Conservation (phyloP, 2,113 vertebrate genomes). For the Dicentrarchus labrax region DNA sequence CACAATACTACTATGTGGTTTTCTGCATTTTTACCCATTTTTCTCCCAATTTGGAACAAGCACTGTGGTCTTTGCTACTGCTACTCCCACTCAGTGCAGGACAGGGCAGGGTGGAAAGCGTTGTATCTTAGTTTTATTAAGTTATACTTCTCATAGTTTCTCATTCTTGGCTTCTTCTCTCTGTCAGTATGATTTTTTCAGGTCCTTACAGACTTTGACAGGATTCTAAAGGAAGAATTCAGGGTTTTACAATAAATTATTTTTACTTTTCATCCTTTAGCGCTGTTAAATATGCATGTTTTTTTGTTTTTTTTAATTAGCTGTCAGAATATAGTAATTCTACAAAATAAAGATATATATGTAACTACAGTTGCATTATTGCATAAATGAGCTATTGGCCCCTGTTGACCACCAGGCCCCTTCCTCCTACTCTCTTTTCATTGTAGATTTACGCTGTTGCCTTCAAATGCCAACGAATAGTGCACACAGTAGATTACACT, state of each 20-base stretch:
- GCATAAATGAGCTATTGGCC: too few relatives aligned
- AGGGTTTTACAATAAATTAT: neutral
- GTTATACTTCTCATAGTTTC: neutral
- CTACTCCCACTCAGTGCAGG: slow-evolving; percentile 36
- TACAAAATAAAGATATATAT: neutral
- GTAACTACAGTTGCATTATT: neutral
- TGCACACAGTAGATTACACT: neutral
- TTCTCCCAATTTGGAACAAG: slow-evolving; percentile 12
- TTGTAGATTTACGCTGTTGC: neutral
- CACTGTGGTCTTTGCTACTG: slow-evolving; percentile 18
- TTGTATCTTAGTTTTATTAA: neutral
- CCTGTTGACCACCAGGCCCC: neutral
- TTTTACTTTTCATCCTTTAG: neutral
- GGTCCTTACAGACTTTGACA: neutral
- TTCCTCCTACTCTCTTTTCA: neutral
- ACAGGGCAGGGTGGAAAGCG: neutral
- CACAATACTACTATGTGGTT: slow-evolving; percentile 3
- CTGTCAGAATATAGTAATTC: neutral
- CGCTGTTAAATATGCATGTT: neutral
- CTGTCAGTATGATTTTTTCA: neutral
- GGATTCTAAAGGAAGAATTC: neutral
- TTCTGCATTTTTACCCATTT: slow-evolving; percentile 35
- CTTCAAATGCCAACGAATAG: neutral
- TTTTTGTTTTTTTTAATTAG: neutral
- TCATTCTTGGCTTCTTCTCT: neutral